phyloP scores from a whole-genome alignment of 2,797 vertebrate genomes.

The Sylvilagus floridanus region DNA sequence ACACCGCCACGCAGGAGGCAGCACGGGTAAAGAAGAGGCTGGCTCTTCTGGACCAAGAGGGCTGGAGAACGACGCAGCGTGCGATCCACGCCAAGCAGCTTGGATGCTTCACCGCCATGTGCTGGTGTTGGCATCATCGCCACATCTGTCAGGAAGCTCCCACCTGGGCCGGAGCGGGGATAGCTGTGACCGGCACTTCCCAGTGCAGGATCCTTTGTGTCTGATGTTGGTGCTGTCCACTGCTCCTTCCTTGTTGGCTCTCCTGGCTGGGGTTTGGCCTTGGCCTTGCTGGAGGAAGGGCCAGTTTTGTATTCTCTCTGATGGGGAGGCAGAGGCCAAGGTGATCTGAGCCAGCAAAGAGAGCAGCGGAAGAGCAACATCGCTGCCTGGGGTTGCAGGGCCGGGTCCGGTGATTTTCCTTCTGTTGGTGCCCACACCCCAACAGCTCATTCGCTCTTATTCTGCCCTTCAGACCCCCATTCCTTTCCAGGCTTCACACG shows the following conservation, averaged over 20 bases:
- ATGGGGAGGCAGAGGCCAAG: not conserved
- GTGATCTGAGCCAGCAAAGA: slow-evolving; percentile 34
- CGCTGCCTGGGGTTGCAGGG: not conserved
- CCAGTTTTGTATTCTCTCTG: slow-evolving; percentile 12
- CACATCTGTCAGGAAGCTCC: not conserved
- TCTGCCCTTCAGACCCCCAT: not conserved
- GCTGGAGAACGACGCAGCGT: not conserved
- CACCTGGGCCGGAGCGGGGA: not conserved
- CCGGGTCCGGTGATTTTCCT: not conserved
- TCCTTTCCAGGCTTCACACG: not conserved
- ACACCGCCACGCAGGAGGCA: not conserved
- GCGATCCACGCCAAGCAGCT: not conserved
- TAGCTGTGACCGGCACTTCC: slow-evolving; percentile 3
- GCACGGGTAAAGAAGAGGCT: not conserved
- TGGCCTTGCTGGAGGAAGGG: slow-evolving; percentile 42
- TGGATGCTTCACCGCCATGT: not conserved
- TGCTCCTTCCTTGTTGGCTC: slow-evolving; percentile 3
- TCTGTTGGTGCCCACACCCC: not conserved
- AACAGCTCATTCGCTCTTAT: not conserved
- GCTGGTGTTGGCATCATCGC: not conserved
- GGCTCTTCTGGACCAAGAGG: not conserved
- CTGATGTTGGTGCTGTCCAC: not conserved
- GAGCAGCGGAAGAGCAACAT: not conserved
- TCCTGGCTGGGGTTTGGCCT: not conserved
- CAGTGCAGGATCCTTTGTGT: not conserved